Base-by-base conservation (phyloP, 2,888 invertebrate genomes). In the Acanthosoma haemorrhoidale region DNA sequence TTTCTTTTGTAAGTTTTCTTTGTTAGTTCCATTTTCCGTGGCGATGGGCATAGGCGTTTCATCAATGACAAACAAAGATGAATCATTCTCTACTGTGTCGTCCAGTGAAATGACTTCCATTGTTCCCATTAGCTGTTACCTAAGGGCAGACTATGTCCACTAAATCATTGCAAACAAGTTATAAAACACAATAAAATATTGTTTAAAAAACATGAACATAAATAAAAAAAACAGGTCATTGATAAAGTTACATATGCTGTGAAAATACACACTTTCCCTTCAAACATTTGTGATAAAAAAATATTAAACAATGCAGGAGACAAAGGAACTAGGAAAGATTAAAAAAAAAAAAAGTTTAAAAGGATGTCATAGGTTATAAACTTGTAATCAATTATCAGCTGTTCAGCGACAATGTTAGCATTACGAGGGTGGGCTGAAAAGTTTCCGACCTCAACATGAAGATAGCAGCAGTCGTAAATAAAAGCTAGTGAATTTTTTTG, bases 81-180 rank as follows among this genome's bases (percentile, higher is more conserved):
- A 4, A 51, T 51, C 51, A 9, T 18, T 34, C 25, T 51, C 57
- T 34, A 18, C 18, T 1, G 67, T 67, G 57, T 67, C 67, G 16
- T 67, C 67, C 4, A 67, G 43, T 9, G 31, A n/a, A 32, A 67
- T 51, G 1, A 67, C 36, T 0, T 67, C 67, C 67, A 67, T 67
- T 9, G 67, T 21, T 57, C 51, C 57, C 67, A 67, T 67, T 29
- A 13, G 57, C 29, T 13, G 21, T 16, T 21, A 67, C 67, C 67
- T 64, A 21, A 36, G 29, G 64, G 21, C 21, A 64, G 15, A 64
- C 36, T 36, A 41, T 63, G 29, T 41, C 34, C 38, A 34, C 34
- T 21, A 34, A 16, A 61, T 16, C 9, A 31, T 11, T 25, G 18
- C 5, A 59, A 59, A 59, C n/a, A 31, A 57, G n/a, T 4, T 13